Percentiles rank a stretch among this genome's conserved stretches.
Conservation (phyloP, 2,888 invertebrate genomes). For the Priocnemis perturbator region DNA sequence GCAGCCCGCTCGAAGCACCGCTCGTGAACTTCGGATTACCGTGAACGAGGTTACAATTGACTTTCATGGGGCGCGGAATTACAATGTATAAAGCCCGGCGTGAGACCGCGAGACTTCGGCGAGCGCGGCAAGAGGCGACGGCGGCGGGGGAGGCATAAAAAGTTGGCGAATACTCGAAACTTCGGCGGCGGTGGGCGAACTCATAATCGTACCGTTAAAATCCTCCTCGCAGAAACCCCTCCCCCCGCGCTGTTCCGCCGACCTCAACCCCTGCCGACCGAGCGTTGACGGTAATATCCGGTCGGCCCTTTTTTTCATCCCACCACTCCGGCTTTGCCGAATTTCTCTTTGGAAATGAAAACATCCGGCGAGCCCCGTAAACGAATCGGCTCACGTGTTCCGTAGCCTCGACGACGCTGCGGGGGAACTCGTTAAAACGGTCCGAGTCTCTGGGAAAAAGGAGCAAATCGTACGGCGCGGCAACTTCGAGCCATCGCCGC, state of each 20-base stretch:
- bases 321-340: background rate
- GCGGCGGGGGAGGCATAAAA: constrained; percentile 5
- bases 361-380: constrained; percentile 2
- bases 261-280: too few relatives aligned
- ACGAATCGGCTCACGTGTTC: constrained; percentile 10
- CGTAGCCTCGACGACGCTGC: background rate
- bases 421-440: constrained; percentile 23
- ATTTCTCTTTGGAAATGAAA: constrained; percentile 9
- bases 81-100: background rate
- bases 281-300: too few relatives aligned
- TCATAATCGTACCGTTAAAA: constrained; percentile 17
- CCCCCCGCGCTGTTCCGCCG: background rate
- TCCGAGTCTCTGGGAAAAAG: constrained; percentile 28
- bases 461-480: background rate
- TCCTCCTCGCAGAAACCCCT: constrained; percentile 1
- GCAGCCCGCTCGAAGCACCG: background rate
- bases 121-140: too few relatives aligned
- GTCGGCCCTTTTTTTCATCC: background rate
- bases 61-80: constrained; percentile 10
- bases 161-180: constrained; percentile 11
- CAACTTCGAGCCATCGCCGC: constrained; percentile 26
- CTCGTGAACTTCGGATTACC: constrained; percentile 22
- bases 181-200: background rate
- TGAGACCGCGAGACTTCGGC: constrained; percentile 4
- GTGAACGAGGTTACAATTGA: constrained; percentile 38